Evolutionary conservation across 2,888 invertebrate genomes (phyloP), one percentile per base, ranked within the genome.

Genomic region (Apomyelois bistriatella): DNA sequence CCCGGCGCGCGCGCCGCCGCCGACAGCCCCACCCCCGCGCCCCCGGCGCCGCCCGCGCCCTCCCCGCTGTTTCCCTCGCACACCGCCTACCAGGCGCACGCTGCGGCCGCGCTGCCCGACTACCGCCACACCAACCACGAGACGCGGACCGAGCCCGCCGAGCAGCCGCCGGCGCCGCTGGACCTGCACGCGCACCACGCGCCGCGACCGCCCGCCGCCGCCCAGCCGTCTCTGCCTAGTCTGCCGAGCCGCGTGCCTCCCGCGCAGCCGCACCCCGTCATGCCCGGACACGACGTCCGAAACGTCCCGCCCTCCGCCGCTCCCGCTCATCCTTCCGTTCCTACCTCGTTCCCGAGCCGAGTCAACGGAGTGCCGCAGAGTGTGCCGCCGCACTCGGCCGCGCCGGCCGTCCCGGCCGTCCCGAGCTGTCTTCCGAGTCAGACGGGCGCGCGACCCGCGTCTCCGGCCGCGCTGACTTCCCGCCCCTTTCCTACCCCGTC

Each of bases 71-170:
- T 85, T 73, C 84, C 85, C 56, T 77, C 84, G 58, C 90, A 87
- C 72, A 76, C 86, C 60, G 85, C 90, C 67, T 89, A 90, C 73
- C 91, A 91, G 70, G 85, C 90, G 58, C 86, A 91, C 72, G 78
- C 85, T 43, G 84, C 84, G 52, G 84, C 87, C 58, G 86, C 87
- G 58, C 77, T 89, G 62, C 87, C 88, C 51, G 90, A 89, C 70
- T 90, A 86, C 75, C 81, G 88, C 47, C 90, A 86, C 65, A 87
- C 87, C 37, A 90, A 86, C 69, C 92, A 93, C 73, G 92, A 92
- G 69, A 92, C 92, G 76, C 92, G 85, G 72, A 84, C 84, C 49
- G 85, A 85, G 61, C 72, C 75, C 48, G 66, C 76, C 16, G 79
- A 68, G 62, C 77, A 70, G 58, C 74, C 82, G 15, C 76, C 79